phyloP scores from a whole-genome alignment of 2,113 vertebrate genomes.

The Siniperca chuatsi region DNA sequence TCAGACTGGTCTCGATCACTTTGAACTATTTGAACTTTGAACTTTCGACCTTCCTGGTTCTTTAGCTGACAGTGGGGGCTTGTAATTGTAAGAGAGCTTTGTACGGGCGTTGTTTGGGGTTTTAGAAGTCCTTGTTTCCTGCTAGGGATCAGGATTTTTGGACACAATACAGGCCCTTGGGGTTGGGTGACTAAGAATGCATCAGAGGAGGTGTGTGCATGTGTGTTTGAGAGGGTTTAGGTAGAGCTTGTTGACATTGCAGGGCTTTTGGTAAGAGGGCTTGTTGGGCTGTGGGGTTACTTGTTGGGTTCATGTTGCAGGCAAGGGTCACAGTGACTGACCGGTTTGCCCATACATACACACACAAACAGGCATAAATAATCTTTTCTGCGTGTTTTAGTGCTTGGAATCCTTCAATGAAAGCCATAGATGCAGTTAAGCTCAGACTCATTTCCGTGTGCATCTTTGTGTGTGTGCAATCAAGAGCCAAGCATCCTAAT shows the following conservation, averaged over 20 bases:
- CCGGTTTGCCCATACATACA: neutral
- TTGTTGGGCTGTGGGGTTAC: conserved; percentile 48
- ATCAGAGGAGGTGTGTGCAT: conserved; percentile 48
- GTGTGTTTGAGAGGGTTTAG: conserved; percentile 62
- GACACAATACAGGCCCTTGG: conserved; percentile 72
- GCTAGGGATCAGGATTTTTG: conserved; percentile 74
- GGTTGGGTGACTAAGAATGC: conserved; percentile 63
- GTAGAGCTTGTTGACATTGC: conserved; percentile 69
- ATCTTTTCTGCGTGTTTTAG: conserved; percentile 1
- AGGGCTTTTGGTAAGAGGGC: conserved; percentile 54
- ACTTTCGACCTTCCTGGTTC: conserved; percentile 56
- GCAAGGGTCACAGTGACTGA: conserved; percentile 30
- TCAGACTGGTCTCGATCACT: conserved; percentile 45
- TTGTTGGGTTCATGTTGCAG: conserved; percentile 52
- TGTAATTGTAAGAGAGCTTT: conserved; percentile 68
- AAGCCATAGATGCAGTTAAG: neutral
- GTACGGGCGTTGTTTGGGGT: conserved; percentile 67
- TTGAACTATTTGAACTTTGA: conserved; percentile 73
- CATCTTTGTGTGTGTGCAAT: conserved; percentile 35
- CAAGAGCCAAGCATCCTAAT: conserved; percentile 60
- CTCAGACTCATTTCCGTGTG: conserved; percentile 13
- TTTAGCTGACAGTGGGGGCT: conserved; percentile 51
- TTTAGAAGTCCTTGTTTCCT: conserved; percentile 77
- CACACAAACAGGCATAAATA: conserved; percentile 7
- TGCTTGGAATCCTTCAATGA: neutral